Base-by-base conservation (phyloP, 2,797 vertebrate species). In the Buceros bicornis region DNA sequence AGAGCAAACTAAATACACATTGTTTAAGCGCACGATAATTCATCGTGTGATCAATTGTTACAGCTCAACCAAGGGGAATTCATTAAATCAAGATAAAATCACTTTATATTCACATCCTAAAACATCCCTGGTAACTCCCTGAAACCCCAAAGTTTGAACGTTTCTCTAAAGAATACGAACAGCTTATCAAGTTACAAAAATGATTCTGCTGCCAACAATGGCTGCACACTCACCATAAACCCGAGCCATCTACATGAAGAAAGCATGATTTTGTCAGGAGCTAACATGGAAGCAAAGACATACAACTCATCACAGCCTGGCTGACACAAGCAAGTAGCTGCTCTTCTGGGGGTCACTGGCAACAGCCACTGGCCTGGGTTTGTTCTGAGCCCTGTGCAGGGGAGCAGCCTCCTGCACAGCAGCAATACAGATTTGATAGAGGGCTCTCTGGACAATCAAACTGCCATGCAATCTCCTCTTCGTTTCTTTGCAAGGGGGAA, bases 321-420 rank as follows among this genome's bases (percentile, higher is more conserved):
- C 8, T 17, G 8, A 54, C 42, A 33, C 19, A 54, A 64, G 25
- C 25, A 53, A 67, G 71, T 12, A 53, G 31, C 50, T 74, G 42
- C 50, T 20, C 10, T 12, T 72, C 25, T 0, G 0, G 10, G 31
- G 13, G 6, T 48, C 54, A 37, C 40, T 58, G 5, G 2, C 33
- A 50, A 14, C 8, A 0, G 19, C 9, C 28, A 31, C 26, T 11
- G 40, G 26, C 35, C 42, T 18, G 17, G 20, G 19, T 61, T 90
- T 87, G 72, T 42, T 80, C 67, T 28, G 57, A 93, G 47, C 51
- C 26, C 33, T 61, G 42, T 33, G 33, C 33, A 33, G 28, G 17
- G 22, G n/a, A 13, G 40, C 66, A 78, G 65, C 9, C 15, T 56
- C n/a, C 45, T 64, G 57, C 31, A 42, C 5, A 35, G 53, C 45